Evolutionary conservation across 2,797 vertebrate genomes (phyloP).

Genomic region (Geotrypetes seraphini): DNA sequence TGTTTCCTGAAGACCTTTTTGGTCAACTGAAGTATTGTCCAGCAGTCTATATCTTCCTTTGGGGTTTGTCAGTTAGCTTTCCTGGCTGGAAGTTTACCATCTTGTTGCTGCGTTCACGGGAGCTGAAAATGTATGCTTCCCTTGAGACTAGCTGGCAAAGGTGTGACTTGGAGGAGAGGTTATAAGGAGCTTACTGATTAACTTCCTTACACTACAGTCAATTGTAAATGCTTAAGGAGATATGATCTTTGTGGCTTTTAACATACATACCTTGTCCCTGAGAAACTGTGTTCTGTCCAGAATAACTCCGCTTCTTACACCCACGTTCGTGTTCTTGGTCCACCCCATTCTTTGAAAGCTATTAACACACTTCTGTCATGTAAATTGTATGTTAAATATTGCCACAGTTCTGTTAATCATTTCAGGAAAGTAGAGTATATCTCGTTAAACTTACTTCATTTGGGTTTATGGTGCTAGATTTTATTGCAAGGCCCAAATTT

Average conservation of each 20-base stretch:
- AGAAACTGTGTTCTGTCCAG: too few species aligned
- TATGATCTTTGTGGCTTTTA: constrained; percentile 16
- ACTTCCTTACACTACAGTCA: constrained; percentile 42
- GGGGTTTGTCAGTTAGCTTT: constrained; percentile 3
- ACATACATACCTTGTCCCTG: too few species aligned
- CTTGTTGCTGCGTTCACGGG: constrained; percentile 22
- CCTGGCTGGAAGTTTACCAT: constrained; percentile 30
- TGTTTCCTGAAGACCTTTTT: constrained; percentile 8
- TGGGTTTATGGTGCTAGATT: too few species aligned
- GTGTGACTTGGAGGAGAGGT: constrained; percentile 55
- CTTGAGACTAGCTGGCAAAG: constrained; percentile 37
- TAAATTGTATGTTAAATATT: too few species aligned
- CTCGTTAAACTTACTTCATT: too few species aligned
- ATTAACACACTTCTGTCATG: too few species aligned
- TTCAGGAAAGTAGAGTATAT: too few species aligned
- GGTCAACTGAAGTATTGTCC: constrained; percentile 4
- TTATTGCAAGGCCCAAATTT: too few species aligned
- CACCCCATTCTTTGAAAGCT: too few species aligned
- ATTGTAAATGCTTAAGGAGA: constrained; percentile 40
- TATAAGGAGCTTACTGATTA: constrained; percentile 64
- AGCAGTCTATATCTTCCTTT: background rate
- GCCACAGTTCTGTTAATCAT: too few species aligned
- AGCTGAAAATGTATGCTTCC: constrained; percentile 30
- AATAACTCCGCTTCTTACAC: constrained; percentile 1
- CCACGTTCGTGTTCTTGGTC: too few species aligned